phyloP scores from a whole-genome alignment of 2,888 invertebrate genomes.

The Listrodromus nycthemerus region DNA sequence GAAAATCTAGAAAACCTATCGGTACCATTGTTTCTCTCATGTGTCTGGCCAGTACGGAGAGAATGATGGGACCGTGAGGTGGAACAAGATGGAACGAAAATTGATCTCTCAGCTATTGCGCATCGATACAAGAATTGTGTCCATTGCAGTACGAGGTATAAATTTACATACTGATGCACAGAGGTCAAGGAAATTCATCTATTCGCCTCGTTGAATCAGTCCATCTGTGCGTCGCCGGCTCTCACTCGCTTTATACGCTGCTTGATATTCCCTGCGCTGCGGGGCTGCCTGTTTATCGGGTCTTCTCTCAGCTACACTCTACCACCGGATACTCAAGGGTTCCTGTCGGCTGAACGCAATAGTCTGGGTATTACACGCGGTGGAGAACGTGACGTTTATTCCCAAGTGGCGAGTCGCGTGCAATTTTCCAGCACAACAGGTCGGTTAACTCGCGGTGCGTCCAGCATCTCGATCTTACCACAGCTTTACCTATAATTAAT shows the following conservation, averaged over 20 bases:
- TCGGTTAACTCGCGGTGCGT: conserved; percentile 45
- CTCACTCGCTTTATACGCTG: conserved; percentile 28
- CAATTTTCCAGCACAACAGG: conserved; percentile 63
- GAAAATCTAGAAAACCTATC: background rate
- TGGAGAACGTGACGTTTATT: conserved; percentile 65
- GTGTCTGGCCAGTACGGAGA: background rate
- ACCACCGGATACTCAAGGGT: conserved; percentile 67
- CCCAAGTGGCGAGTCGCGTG: conserved; percentile 64
- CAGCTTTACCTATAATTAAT: background rate
- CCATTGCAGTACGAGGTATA: background rate
- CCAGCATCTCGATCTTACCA: background rate
- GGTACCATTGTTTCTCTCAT: conserved; percentile 1
- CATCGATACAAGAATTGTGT: background rate
- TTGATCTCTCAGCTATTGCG: conserved; percentile 8
- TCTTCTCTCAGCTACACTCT: conserved; percentile 54
- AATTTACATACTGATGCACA: background rate
- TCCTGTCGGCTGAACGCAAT: conserved; percentile 69
- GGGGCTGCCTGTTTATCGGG: conserved; percentile 50
- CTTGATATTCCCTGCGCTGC: conserved; percentile 56
- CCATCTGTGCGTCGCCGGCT: conserved; percentile 2
- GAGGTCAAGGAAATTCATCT: background rate
- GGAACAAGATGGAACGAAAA: background rate
- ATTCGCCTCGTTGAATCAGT: conserved; percentile 44
- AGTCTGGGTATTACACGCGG: conserved; percentile 54
- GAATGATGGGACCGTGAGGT: background rate